Base-by-base conservation (phyloP, 2,113 vertebrate species). In the Heloderma charlesbogerti region DNA sequence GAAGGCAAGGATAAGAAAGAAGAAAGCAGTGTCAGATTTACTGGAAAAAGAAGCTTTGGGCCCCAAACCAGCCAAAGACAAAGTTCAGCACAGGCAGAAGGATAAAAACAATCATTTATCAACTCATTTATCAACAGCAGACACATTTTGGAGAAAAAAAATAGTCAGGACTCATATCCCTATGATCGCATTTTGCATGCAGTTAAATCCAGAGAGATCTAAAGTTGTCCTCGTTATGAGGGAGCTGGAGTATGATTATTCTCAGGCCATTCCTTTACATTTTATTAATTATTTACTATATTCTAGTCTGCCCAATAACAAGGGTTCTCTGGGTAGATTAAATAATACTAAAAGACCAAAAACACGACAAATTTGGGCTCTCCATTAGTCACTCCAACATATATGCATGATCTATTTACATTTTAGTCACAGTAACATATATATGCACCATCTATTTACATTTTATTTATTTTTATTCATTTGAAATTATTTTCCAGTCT, bases 1-100 rank as follows among this genome's bases (percentile, higher is more conserved):
- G 29, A 87, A 15, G 48, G 54, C 54, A 84, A 91, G 34, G 31
- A 80, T 84, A 69, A 90, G 90, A 84, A 90, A 88, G 54, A 78
- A 87, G 78, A 67, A 91, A 83, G 60, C 60, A 80, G 51, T 60
- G n/a, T 51, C 66, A 60, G 15, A 16, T 85, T 86, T 63, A 80
- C 10, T 81, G 45, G 29, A 40, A 10, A 45, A 45, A 66, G 20
- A 71, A 29, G 85, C 25, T 63, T n/a, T 3, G 1, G 27, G 37
- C 86, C 51, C 60, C 60, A 60, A 0, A 0, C 16, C 48, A 69
- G 20, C 31, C 20, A 51, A 92, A 13, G 34, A 48, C n/a, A n/a
- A 60, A 75, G 71, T 89, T 67, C 72, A 69, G 31, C n/a, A 48
- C 22, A 20, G 66, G 29, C 37, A 74, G 34, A 2, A 48, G 82